Base-by-base conservation (phyloP, 2,113 vertebrate genomes). In the Tragulus kanchil region DNA sequence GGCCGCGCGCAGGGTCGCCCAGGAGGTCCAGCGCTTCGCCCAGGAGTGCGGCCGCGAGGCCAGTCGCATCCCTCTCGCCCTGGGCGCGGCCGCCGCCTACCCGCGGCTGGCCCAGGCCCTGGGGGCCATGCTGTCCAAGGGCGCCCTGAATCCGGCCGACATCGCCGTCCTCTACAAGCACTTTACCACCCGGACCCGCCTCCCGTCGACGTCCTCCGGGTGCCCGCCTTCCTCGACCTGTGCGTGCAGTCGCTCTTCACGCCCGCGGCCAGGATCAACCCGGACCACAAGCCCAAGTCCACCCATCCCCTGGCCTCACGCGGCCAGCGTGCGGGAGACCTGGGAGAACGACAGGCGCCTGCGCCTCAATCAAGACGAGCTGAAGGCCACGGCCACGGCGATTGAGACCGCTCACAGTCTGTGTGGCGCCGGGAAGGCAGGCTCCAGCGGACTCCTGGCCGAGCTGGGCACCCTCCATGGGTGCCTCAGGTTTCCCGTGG, bases 311-410 rank as follows among this genome's bases (percentile, higher is more conserved):
- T 99, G 98, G 99, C 99, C 0, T 99, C n/a, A 99, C 0, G 99
- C 99, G 8, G 99, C 99, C n/a, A 99, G 99, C 0, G 99, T 99
- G 87, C 99, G 99, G 7, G 99, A 99, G 98, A 99, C 99, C 6
- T 99, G 99, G 99, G 99, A 99, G 94, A 99, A 99, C 99, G 99
- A 99, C 98, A 99, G 99, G 97, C 99, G 99, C 56, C 99, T 99
- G 56, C 99, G 99, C 98, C 99, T 99, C 93, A 99, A 99, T 97
- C 99, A 99, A 95, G 99, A 99, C 10, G 99, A 99, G 95, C 98
- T 99, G 67, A 99, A 99, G 98, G 99, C 99, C 0, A 99, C 99
- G 0, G 99, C 99, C 0, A 99, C 99, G 97, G 99, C 99, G 12
- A 99, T 99, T 0, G 99, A 99, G 96, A 99, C 99, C 0, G 99